Percentiles rank a stretch among this genome's conserved stretches.
phyloP scores from a whole-genome alignment of 2,113 vertebrate species.

The Rutilus rutilus region DNA sequence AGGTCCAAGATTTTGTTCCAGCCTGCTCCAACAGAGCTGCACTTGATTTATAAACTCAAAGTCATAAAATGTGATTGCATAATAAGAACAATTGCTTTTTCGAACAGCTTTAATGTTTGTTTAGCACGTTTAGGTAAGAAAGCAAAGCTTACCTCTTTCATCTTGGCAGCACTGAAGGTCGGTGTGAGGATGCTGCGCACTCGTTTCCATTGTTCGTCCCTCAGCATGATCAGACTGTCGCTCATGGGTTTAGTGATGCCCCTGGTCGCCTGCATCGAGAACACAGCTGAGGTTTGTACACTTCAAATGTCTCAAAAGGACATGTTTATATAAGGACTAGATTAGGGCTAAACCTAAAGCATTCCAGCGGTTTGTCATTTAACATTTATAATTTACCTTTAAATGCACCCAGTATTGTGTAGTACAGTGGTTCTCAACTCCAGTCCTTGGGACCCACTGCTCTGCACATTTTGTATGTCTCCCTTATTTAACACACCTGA shows the following conservation, averaged over 20 bases:
- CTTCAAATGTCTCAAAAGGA: background rate
- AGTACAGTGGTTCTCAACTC: too few relatives aligned
- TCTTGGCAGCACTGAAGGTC: conserved; percentile 83
- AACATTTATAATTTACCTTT: background rate
- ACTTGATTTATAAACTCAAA: conserved; percentile 36
- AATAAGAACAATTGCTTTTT: conserved; percentile 5
- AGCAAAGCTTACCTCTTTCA: conserved; percentile 82
- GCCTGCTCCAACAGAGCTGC: background rate
- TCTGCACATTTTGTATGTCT: too few relatives aligned
- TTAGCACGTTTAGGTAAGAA: background rate
- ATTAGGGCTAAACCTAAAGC: background rate
- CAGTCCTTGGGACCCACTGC: too few relatives aligned
- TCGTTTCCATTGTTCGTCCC: conserved; percentile 86
- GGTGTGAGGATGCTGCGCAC: conserved; percentile 82
- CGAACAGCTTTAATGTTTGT: conserved; percentile 22
- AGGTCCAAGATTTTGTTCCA: conserved; percentile 14
- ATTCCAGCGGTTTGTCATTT: background rate
- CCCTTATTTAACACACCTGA: too few relatives aligned
- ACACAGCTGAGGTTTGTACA: background rate
- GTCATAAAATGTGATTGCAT: conserved; percentile 35
- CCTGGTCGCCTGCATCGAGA: conserved; percentile 35
- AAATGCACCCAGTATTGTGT: background rate
- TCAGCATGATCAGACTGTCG: conserved; percentile 86
- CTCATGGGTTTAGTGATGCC: conserved; percentile 80
- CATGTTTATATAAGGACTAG: background rate